Base-by-base conservation (phyloP, 2,888 invertebrate species). In the Latrodectus elegans region DNA sequence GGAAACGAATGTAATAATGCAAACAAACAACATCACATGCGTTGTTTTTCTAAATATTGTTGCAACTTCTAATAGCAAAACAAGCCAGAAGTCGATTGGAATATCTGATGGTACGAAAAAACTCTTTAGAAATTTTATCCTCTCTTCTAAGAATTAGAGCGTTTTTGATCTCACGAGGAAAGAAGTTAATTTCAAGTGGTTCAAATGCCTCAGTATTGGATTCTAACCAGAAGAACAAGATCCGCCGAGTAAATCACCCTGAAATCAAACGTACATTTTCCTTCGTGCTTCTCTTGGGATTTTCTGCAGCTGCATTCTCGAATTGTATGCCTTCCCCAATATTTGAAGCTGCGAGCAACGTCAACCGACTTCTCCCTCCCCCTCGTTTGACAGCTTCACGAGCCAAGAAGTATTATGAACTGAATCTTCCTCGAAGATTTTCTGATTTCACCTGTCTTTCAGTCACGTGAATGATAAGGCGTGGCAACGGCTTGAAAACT, bases 371-470 rank as follows among this genome's bases (percentile, higher is more conserved):
- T 60, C 51, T 22, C 38, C 53, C 14, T 49, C 60, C 75, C 67
- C 38, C 68, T 38, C 26, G 60, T 73, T 84, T 87, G 86, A 87
- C 86, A 87, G 86, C 81, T 75, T 71, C 80, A 75, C 78, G 78
- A 67, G 71, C 81, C 73, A 49, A 55, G 70, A 70, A 68, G 85
- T 74, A 84, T 84, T 78, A 78, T 78, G 52, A 80, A 80, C 80
- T 77, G 49, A 60, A 60, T 60, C 81, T 53, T 77, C 86, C 86
- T 76, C 65, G 60, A 76, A 87, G 86, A 87, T 81, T 87, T 87
- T 71, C 81, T 81, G 86, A 87, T 87, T 87, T 87, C 86, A 87
- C 86, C 86, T 87, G 86, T 87, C 86, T 87, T 60, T 72, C 55
- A 77, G 81, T 80, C 86, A 87, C 86, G 86, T 87, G 86, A 87